Percentiles rank a stretch among this genome's conserved stretches.
Evolutionary conservation across 2,113 vertebrate genomes (phyloP).

Genomic region (Erythrocebus patas): DNA sequence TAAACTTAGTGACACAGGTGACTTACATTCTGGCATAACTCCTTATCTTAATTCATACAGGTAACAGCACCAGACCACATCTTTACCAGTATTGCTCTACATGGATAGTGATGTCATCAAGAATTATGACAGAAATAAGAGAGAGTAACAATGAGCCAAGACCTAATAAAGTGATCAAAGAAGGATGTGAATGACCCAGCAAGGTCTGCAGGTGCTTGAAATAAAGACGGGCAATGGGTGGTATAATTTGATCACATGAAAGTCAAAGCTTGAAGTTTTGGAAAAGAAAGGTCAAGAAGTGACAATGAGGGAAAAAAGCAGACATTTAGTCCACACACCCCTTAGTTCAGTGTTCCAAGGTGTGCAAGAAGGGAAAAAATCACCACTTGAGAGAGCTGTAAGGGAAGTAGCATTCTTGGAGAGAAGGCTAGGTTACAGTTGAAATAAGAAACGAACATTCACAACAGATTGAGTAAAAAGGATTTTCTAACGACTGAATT

Average conservation of each 20-base stretch:
- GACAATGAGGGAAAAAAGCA: not conserved
- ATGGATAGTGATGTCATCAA: not conserved
- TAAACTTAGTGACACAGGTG: not conserved
- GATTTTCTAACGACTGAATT: not conserved
- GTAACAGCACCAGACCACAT: not conserved
- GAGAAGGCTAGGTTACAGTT: not conserved
- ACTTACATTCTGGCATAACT: not conserved
- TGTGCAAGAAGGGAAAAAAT: not conserved
- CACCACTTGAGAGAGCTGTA: not conserved
- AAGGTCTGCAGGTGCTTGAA: not conserved
- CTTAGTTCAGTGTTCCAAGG: not conserved
- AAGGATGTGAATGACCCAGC: not conserved
- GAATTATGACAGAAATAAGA: not conserved
- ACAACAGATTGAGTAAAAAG: not conserved
- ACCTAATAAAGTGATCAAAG: not conserved
- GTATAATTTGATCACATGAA: not conserved
- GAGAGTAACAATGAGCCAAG: not conserved
- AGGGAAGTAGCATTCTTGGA: not conserved
- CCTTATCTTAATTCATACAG: not conserved
- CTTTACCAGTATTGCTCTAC: not conserved
- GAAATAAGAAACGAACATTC: not conserved
- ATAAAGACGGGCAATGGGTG: not conserved
- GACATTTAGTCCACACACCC: not conserved
- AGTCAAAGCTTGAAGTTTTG: not conserved
- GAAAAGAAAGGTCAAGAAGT: not conserved